Percentiles rank a stretch among this genome's conserved stretches.
Evolutionary conservation across 2,888 invertebrate species (phyloP).

Genomic region (Iphiclides podalirius): DNA sequence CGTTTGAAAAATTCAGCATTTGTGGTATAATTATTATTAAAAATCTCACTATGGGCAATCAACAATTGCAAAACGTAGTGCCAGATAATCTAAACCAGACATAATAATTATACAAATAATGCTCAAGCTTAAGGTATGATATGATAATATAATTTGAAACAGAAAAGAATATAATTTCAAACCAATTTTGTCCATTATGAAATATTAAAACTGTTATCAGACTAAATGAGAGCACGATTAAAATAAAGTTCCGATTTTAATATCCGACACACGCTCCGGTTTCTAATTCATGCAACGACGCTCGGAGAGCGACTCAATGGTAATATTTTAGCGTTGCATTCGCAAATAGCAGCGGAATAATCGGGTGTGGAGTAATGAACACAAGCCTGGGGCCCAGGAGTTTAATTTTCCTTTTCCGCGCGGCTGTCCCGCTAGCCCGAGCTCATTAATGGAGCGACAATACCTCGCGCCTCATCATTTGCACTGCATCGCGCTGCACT

Average conservation of each 20-base stretch:
- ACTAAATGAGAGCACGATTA: neutral
- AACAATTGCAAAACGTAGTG: too few relatives aligned
- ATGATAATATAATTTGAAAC: too few relatives aligned
- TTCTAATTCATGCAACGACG: conserved; percentile 21
- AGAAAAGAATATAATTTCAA: too few relatives aligned
- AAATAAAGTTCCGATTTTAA: conserved; percentile 14
- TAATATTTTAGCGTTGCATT: conserved; percentile 57
- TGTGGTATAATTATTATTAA: too few relatives aligned
- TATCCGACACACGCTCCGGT: conserved; percentile 8
- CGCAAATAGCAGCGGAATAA: conserved; percentile 59
- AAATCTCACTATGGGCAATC: too few relatives aligned
- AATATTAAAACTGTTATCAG: too few relatives aligned
- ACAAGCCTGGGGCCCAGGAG: conserved; percentile 72
- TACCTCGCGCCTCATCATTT: conserved; percentile 72
- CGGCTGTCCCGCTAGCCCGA: conserved; percentile 57
- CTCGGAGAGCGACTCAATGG: conserved; percentile 24
- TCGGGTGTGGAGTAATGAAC: conserved; percentile 73
- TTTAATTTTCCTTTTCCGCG: conserved; percentile 80
- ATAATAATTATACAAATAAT: too few relatives aligned
- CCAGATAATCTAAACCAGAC: too few relatives aligned
- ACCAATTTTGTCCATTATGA: too few relatives aligned
- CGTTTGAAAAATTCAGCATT: too few relatives aligned
- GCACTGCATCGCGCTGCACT: conserved; percentile 30
- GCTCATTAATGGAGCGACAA: conserved; percentile 74
- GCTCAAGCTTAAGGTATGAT: too few relatives aligned